Percentiles rank a stretch among this genome's conserved stretches.
Evolutionary conservation across 2,888 invertebrate genomes (phyloP).

Genomic region (Clepsis dumicolana): DNA sequence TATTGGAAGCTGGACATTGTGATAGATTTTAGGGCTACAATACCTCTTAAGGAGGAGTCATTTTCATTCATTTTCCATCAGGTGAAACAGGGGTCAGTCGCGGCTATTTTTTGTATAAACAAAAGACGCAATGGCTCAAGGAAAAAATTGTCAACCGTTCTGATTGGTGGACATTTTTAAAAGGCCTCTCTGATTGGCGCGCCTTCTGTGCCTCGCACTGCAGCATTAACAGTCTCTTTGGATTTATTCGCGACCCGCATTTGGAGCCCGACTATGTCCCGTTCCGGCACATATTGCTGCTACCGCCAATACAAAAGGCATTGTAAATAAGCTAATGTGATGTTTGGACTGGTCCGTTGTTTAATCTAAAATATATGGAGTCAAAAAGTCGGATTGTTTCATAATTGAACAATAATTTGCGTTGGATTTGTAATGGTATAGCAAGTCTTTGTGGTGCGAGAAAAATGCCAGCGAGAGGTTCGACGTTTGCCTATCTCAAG

Average conservation of each 20-base stretch:
- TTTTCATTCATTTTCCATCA: too few species aligned
- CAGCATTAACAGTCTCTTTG: background rate
- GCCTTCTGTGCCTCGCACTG: background rate
- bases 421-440: too few species aligned
- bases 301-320: constrained; percentile 6
- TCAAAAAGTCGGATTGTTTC: too few species aligned
- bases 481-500: too few species aligned
- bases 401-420: background rate
- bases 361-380: background rate
- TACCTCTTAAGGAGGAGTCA: too few species aligned
- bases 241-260: constrained; percentile 9
- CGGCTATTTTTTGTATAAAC: too few species aligned
- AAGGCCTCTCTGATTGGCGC: background rate
- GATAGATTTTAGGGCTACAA: too few species aligned
- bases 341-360: background rate
- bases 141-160: background rate
- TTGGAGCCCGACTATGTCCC: background rate
- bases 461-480: too few species aligned
- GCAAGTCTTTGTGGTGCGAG: too few species aligned
- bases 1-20: too few species aligned
- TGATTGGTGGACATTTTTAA: background rate
- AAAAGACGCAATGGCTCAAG: background rate
- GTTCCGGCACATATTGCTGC: background rate
- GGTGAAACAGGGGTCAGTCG: too few species aligned
- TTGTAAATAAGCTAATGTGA: background rate